Evolutionary conservation across 64 coral and sea anemone species (phyloP).

Genomic region (Montipora capricornis): DNA sequence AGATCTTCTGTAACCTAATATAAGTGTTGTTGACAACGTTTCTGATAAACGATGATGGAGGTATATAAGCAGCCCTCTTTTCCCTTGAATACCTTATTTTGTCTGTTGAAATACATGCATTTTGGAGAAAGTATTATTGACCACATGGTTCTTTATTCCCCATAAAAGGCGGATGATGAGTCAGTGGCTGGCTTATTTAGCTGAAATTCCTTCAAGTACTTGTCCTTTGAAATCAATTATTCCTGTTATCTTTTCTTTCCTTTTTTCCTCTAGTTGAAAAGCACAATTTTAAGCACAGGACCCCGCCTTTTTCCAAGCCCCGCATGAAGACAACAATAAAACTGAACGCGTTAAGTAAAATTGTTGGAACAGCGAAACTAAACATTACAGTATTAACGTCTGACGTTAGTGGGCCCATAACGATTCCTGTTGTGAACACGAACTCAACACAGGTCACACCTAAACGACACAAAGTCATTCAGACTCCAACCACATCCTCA

Average conservation of each 20-base stretch:
- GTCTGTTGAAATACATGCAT: too few species aligned
- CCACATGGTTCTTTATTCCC: background rate
- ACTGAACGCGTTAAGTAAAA: background rate
- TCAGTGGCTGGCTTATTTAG: background rate
- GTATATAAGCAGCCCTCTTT: too few species aligned
- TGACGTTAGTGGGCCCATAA: background rate
- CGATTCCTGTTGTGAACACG: background rate
- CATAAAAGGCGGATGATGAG: background rate
- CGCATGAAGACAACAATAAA: background rate
- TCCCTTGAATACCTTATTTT: too few species aligned
- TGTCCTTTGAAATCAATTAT: background rate
- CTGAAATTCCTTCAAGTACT: background rate
- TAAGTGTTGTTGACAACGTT: too few species aligned
- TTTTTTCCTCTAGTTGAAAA: slow-evolving; percentile 34
- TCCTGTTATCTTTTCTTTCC: background rate
- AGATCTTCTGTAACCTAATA: too few species aligned
- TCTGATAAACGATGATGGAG: too few species aligned
- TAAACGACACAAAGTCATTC: slow-evolving; percentile 17
- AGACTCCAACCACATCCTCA: slow-evolving; percentile 47
- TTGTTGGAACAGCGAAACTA: background rate
- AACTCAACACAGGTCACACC: background rate
- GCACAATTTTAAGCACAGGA: slow-evolving; percentile 4
- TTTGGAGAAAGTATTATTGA: background rate
- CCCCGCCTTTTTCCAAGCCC: background rate
- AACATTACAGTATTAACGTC: background rate